These are phyloP conservation scores for Pomacea maculata DNA, from an alignment of 1,140 invertebrate species.

Conservation along the genomic window DNA sequence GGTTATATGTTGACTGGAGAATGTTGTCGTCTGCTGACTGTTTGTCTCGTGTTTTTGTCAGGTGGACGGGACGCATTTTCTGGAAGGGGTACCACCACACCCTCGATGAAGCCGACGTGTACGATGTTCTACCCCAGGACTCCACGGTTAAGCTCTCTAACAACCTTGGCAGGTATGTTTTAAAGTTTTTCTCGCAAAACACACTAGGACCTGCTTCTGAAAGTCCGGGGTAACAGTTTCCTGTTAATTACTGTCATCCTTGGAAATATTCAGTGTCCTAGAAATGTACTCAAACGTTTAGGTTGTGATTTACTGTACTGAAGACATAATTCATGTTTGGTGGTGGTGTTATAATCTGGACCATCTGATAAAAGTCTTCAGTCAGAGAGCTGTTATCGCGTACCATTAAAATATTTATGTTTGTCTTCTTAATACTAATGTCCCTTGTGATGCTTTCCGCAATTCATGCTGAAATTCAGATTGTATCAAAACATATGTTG, in stretches of 20 bases:
- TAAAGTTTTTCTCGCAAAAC: not conserved
- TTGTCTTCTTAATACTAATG: not conserved
- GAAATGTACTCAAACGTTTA: no score
- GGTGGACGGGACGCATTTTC: conserved; percentile 45
- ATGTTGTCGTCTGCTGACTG: no score
- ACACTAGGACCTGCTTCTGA: not conserved
- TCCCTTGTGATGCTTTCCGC: no score
- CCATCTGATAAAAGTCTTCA: not conserved
- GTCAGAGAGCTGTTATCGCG: not conserved
- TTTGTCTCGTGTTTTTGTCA: conserved; percentile 13
- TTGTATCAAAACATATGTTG: no score
- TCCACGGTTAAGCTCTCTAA: conserved; percentile 44
- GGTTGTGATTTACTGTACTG: no score
- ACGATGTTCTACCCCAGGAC: conserved; percentile 48
- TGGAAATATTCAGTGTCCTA: no score
- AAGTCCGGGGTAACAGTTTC: not conserved
- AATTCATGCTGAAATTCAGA: no score
- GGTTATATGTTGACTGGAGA: no score
- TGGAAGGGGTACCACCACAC: conserved; percentile 44
- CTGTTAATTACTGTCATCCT: no score
- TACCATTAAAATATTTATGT: not conserved
- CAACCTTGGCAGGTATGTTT: conserved; percentile 39
- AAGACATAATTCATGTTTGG: no score
- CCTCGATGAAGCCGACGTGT: conserved; percentile 44
- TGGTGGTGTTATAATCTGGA: no score